Base-by-base conservation (phyloP, 2,888 invertebrate species). In the Netelia inedita region DNA sequence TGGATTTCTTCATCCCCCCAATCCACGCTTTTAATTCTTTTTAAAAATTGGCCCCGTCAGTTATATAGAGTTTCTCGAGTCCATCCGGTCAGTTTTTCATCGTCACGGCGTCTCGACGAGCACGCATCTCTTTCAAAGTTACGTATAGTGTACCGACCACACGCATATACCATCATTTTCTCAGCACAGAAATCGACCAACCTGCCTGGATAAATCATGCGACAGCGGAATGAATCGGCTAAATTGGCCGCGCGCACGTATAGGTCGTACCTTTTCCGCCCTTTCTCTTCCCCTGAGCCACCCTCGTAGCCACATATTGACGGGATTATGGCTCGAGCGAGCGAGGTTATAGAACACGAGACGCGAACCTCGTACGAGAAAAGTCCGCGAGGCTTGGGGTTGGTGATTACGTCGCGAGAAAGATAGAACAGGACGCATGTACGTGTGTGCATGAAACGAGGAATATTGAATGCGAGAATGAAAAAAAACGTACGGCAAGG, bases 161-260 rank as follows among this genome's bases (percentile, higher is more conserved):
- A 65, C 19, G 65, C 55, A 57, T 46, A 72, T n/a, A 41, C 57
- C 65, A 61, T 78, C 55, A 59, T 72, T 57, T 76, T 76, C 75
- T 76, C 75, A 23, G 66, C 57, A 46, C 61, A 68, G 76, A 80
- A 84, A 84, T 84, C 80, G 83, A 59, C 43, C 68, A 5, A 16
- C 14, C 71, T 41, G 75, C 75, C 63, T 79, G 79, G 87, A 88
- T 91, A 91, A 91, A 92, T 92, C 91, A 91, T 92, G 91, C 91
- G 91, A 90, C 90, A 88, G 85, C 85, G 88, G 91, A 92, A 91
- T 92, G 92, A 92, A 92, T 92, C 92, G 91, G 91, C 92, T 91
- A 91, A 92, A 92, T 92, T 92, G 82, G 92, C 90, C 91, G 91
- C 92, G 91, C 91, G 90, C 91, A 87, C 91, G 91, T 90, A 90